phyloP scores from a whole-genome alignment of 2,113 vertebrate genomes.

The Anolis sagrei region DNA sequence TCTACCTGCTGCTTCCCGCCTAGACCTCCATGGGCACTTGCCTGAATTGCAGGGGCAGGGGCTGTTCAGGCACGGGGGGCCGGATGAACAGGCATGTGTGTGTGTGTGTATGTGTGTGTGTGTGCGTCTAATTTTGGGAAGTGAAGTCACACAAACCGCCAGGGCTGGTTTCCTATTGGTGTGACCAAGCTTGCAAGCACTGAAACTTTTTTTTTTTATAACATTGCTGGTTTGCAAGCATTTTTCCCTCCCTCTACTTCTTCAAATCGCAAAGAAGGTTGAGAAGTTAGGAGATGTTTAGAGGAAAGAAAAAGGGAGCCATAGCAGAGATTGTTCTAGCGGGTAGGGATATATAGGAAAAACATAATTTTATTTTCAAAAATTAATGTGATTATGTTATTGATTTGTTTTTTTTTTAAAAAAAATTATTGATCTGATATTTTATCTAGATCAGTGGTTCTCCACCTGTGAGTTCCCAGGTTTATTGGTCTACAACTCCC shows the following conservation, averaged over 20 bases:
- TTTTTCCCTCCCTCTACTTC: background rate
- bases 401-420: no score
- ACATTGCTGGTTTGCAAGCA: conserved; percentile 8
- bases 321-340: no score
- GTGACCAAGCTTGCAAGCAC: conserved; percentile 54
- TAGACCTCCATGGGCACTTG: conserved; percentile 37
- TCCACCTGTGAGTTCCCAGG: no score
- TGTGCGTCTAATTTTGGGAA: conserved; percentile 82
- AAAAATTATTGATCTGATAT: no score
- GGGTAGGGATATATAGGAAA: background rate
- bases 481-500: no score
- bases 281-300: background rate
- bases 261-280: no score
- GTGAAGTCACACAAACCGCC: conserved; percentile 81
- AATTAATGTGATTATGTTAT: background rate
- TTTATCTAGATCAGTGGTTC: no score
- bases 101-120: conserved; percentile 38
- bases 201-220: conserved; percentile 42
- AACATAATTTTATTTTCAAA: background rate
- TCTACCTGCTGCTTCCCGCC: conserved; percentile 36
- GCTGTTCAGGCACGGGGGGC: conserved; percentile 40
- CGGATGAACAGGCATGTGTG: conserved; percentile 45
- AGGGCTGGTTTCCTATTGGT: conserved; percentile 73
- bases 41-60: conserved; percentile 37
- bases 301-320: background rate